These are phyloP conservation scores for Pycnomerus fuliginosus DNA, from an alignment of 2,888 invertebrate species.

Conservation along the genomic window DNA sequence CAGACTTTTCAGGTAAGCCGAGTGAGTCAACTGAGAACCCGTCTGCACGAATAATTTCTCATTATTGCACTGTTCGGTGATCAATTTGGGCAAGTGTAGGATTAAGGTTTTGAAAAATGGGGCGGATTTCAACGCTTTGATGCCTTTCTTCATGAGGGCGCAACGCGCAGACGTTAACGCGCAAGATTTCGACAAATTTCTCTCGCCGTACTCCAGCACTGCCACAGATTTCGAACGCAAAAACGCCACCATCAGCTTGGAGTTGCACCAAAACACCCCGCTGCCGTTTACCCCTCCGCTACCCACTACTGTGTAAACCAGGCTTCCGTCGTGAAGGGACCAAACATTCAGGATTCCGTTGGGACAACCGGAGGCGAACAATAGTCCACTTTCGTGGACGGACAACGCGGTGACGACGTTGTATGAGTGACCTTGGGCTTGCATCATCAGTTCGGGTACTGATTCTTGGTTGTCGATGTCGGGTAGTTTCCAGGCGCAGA, in stretches of 20 bases:
- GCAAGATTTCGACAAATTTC: slow-evolving; percentile 51
- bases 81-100: slow-evolving; percentile 55
- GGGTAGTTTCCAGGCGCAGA: slow-evolving; percentile 54
- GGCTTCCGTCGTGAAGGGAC: slow-evolving; percentile 60
- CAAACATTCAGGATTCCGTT: slow-evolving; percentile 61
- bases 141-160: slow-evolving; percentile 55
- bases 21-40: slow-evolving; percentile 61
- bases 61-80: slow-evolving; percentile 56
- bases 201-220: slow-evolving; percentile 53
- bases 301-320: slow-evolving; percentile 58
- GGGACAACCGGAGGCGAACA: slow-evolving; percentile 58
- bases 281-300: slow-evolving; percentile 54
- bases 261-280: slow-evolving; percentile 56
- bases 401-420: slow-evolving; percentile 56
- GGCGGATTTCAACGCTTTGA: slow-evolving; percentile 56
- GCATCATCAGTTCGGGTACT: slow-evolving; percentile 47
- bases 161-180: slow-evolving; percentile 56
- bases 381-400: slow-evolving; percentile 56
- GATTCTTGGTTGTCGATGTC: slow-evolving; percentile 31
- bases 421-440: slow-evolving; percentile 57
- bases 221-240: slow-evolving; percentile 57
- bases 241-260: slow-evolving; percentile 56
- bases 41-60: slow-evolving; percentile 60
- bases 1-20: slow-evolving; percentile 60
- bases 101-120: slow-evolving; percentile 57